Evolutionary conservation across 1,140 invertebrate species (phyloP).

Genomic region (Atta colombica): DNA sequence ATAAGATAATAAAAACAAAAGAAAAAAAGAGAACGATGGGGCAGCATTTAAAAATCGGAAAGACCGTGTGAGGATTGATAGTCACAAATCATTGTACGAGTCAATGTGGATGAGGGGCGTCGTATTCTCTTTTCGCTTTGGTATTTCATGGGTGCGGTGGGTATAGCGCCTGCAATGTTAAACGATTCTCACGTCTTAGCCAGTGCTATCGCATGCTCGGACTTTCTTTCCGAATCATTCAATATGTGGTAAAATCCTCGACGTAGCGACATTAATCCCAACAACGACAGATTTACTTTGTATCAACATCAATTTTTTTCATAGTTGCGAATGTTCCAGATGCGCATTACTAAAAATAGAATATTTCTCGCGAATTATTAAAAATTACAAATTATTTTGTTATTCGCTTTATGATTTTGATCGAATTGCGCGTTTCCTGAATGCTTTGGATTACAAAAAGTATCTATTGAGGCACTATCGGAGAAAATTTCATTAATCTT

Average conservation of each 20-base stretch:
- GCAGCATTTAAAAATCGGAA: slow-evolving; percentile 57
- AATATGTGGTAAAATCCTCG: not conserved
- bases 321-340: not conserved
- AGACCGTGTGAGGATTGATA: slow-evolving; percentile 16
- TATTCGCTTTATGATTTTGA: not conserved
- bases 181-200: not conserved
- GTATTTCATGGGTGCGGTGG: slow-evolving; percentile 84
- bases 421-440: not conserved
- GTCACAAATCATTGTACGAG: slow-evolving; percentile 70
- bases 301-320: not conserved
- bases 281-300: not conserved
- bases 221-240: not conserved
- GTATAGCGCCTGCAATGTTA: slow-evolving; percentile 74
- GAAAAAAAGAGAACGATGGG: not conserved
- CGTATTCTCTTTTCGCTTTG: slow-evolving; percentile 79
- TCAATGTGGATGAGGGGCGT: slow-evolving; percentile 62
- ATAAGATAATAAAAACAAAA: slow-evolving; percentile 52
- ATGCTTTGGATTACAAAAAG: not conserved
- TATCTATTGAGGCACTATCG: not conserved
- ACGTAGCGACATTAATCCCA: not conserved
- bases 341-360: not conserved
- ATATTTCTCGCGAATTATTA: not conserved
- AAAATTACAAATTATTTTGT: not conserved
- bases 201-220: slow-evolving; percentile 20
- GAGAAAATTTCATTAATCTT: not conserved